Base-by-base conservation (phyloP, 2,797 vertebrate genomes). In the Pseudomugil gertrudae region DNA sequence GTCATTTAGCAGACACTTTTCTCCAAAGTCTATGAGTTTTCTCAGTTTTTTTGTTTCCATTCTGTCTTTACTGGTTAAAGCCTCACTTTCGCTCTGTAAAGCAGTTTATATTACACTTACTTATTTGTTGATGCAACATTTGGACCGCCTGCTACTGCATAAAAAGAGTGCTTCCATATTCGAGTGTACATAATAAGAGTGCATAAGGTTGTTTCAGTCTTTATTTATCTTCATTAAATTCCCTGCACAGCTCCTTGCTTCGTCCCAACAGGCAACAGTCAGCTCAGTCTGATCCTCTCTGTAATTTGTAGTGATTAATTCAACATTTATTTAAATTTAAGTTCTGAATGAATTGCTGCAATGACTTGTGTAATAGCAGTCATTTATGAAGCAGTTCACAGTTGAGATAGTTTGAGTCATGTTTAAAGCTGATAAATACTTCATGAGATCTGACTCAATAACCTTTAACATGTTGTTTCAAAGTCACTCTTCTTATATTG, bases 401-500 rank as follows among this genome's bases (percentile, higher is more conserved):
- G 50, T 56, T 78, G 35, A 63, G 26, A 54, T 57, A 14, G 36
- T 13, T 52, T 63, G 52, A 57, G 55, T 78, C 27, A 72, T 67
- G 23, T 57, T 47, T 0, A 0, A 56, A 68, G 69, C 63, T 63
- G 59, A 53, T 69, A 55, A 72, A 54, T 65, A 70, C 57, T 35
- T 45, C 62, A 71, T 70, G 38, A 75, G 45, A 60, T 60, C 50
- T 60, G 60, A 64, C 24, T 72, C n/a, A 61, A 33, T 11, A 33
- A 9, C 32, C 32, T 33, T 33, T 33, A 33, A 30, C 33, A 40
- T 56, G 38, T 32, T 59, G 21, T 57, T 63, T 73, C 19, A 74
- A 77, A 52, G 24, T 35, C 29, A 61, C 66, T 27, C 21, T 59
- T 47, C n/a, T 36, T 17, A 1, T 50, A 50, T 61, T 4, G 23